Conservation (phyloP, 2,797 vertebrate genomes). For the Channa striata region DNA sequence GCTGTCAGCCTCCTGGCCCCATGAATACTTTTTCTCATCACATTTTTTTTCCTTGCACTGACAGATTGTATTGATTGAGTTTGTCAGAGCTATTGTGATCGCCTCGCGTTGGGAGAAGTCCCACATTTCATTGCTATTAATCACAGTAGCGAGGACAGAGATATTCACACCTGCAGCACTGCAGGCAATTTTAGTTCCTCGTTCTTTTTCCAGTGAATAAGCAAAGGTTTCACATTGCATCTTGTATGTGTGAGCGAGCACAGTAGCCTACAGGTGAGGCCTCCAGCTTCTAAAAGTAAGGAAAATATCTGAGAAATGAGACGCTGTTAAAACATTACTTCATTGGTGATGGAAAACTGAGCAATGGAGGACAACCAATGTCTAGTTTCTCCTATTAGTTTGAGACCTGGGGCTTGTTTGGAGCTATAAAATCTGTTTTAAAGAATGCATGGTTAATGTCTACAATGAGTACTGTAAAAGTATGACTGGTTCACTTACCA, state of each 20-base stretch:
- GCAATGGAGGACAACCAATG: constrained; percentile 27
- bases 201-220: constrained; percentile 77
- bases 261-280: constrained; percentile 74
- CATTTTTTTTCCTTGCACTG: constrained; percentile 60
- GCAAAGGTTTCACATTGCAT: constrained; percentile 85
- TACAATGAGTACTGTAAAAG: not conserved
- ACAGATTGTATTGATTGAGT: constrained; percentile 75
- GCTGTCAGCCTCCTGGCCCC: constrained; percentile 58
- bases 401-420: constrained; percentile 9
- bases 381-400: no score
- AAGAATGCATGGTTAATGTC: not conserved
- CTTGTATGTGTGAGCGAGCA: constrained; percentile 72
- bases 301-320: constrained; percentile 67
- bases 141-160: constrained; percentile 78
- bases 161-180: constrained; percentile 87
- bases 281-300: constrained; percentile 43
- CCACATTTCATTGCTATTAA: constrained; percentile 81
- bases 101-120: constrained; percentile 71
- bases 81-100: constrained; percentile 69
- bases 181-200: constrained; percentile 83
- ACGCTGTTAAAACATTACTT: constrained; percentile 75
- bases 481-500: not conserved
- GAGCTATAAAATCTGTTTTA: constrained; percentile 7
- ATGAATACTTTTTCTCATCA: constrained; percentile 54
- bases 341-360: constrained; percentile 51